A percentile compares a stretch with the other conserved stretches of the same genome.
Conservation (phyloP, 1,140 invertebrate species). For the Melipona quadrifasciata region DNA sequence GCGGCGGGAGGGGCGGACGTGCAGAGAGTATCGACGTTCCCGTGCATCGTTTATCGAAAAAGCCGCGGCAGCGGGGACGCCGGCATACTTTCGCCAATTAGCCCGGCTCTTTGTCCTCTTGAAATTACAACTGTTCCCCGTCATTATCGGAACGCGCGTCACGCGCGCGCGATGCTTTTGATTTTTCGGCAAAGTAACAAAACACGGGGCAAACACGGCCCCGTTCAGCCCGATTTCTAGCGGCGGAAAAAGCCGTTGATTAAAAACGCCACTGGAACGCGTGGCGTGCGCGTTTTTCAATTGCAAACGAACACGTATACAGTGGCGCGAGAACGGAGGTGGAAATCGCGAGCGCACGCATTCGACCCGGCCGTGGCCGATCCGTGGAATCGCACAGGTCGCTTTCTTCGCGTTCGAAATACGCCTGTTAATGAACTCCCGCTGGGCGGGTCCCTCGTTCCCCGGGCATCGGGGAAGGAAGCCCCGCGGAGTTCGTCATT, state of each 20-base stretch:
- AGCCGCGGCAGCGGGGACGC: conserved; percentile 48
- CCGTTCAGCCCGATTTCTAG: not conserved
- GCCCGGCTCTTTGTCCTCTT: conserved; percentile 72
- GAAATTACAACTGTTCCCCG: conserved; percentile 80
- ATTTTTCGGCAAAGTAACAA: conserved; percentile 64
- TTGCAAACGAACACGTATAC: not conserved
- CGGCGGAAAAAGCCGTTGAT: conserved; percentile 6
- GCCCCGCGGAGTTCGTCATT: conserved; percentile 69
- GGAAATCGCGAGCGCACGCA: conserved; percentile 13
- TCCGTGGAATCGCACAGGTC: conserved; percentile 31
- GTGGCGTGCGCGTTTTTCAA: not conserved
- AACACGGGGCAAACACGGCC: not conserved
- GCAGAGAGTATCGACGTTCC: conserved; percentile 13
- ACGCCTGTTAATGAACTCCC: conserved; percentile 69
- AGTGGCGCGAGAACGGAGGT: too few species aligned
- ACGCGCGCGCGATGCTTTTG: conserved; percentile 78
- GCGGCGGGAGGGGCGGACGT: not conserved
- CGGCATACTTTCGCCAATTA: conserved; percentile 73
- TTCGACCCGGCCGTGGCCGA: not conserved
- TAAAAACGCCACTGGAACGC: conserved; percentile 1
- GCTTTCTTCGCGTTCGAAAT: conserved; percentile 42
- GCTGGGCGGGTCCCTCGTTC: conserved; percentile 60
- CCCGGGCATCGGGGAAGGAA: conserved; percentile 46
- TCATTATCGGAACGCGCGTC: conserved; percentile 77
- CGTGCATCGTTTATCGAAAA: conserved; percentile 41